Percentiles rank a stretch among this genome's conserved stretches.
Evolutionary conservation across 2,888 invertebrate species (phyloP).

Genomic region (Noctua comes): DNA sequence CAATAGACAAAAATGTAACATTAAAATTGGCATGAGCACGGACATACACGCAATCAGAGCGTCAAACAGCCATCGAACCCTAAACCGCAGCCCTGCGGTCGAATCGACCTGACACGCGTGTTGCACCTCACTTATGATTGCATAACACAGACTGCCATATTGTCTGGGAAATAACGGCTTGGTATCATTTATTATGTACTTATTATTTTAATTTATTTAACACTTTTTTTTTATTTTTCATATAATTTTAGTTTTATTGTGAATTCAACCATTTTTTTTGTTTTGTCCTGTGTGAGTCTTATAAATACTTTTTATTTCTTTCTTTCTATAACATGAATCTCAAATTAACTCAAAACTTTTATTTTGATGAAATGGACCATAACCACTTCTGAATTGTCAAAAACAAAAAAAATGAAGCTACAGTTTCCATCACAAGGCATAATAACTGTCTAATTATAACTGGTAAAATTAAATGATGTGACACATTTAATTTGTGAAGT

Average conservation of each 20-base stretch:
- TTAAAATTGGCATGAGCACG: constrained; percentile 18
- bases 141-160: constrained; percentile 13
- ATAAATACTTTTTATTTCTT: no score
- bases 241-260: no score
- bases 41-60: constrained; percentile 36
- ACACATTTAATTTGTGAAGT: not conserved
- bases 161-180: constrained; percentile 4
- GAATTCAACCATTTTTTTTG: no score
- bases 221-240: no score
- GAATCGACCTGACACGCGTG: constrained; percentile 41
- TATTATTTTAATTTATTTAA: not conserved
- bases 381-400: no score
- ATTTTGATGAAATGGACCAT: no score
- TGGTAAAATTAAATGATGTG: not conserved
- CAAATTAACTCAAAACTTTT: no score
- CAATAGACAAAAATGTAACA: constrained; percentile 26
- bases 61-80: constrained; percentile 58
- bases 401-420: not conserved
- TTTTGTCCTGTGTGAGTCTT: no score
- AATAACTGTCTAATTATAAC: not conserved
- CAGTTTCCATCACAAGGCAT: not conserved
- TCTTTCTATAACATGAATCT: no score
- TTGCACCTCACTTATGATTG: constrained; percentile 25
- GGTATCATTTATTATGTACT: not conserved
- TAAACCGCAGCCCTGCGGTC: constrained; percentile 68